A percentile compares a stretch with the other conserved stretches of the same genome.
These are phyloP conservation scores for Lota lota DNA, from an alignment of 2,113 vertebrate species.

Conservation along the genomic window DNA sequence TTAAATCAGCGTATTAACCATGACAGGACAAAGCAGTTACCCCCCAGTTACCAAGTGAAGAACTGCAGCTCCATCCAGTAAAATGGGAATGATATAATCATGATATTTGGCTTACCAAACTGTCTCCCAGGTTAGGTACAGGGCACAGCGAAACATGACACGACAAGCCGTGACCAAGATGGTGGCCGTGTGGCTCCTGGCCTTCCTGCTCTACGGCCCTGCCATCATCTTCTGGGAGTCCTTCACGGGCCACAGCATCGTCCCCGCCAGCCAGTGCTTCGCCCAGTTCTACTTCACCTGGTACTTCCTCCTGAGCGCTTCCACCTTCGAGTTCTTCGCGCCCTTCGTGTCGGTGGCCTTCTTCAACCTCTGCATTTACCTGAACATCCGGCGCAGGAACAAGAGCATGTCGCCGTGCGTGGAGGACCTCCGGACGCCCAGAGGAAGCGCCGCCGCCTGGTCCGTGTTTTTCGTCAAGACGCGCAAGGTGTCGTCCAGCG, in stretches of 20 bases:
- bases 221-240: constrained; percentile 81
- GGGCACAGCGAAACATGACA: constrained; percentile 71
- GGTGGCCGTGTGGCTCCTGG: constrained; percentile 80
- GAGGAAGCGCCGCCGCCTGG: constrained; percentile 29
- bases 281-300: constrained; percentile 80
- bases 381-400: constrained; percentile 77
- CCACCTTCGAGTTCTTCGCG: constrained; percentile 85
- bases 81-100: too few species aligned
- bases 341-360: constrained; percentile 82
- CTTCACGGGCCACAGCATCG: constrained; percentile 57
- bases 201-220: constrained; percentile 85
- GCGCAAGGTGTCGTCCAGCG: constrained; percentile 72
- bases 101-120: not conserved
- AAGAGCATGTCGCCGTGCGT: constrained; percentile 44
- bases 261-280: constrained; percentile 73
- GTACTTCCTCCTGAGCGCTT: constrained; percentile 80
- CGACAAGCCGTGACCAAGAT: constrained; percentile 76
- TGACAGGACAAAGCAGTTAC: too few species aligned
- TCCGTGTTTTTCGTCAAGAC: constrained; percentile 76
- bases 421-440: constrained; percentile 32
- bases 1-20: too few species aligned
- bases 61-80: too few species aligned
- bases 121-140: constrained; percentile 79
- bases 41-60: too few species aligned
- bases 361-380: constrained; percentile 86